Evolutionary conservation across 2,113 vertebrate genomes (phyloP).

Genomic region (Sprattus sprattus): DNA sequence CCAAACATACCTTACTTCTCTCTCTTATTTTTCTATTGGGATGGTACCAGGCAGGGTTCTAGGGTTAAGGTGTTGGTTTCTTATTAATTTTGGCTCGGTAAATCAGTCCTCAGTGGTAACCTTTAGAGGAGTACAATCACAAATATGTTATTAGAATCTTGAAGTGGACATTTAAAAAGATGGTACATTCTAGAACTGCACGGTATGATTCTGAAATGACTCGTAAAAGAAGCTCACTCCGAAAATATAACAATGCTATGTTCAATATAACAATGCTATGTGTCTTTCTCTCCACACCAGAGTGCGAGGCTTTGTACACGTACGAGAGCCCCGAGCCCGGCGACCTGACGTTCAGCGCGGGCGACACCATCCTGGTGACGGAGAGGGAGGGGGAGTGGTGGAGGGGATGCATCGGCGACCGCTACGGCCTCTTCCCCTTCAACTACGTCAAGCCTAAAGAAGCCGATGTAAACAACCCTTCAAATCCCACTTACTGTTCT

Average conservation of each 20-base stretch:
- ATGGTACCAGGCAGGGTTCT: too few species aligned
- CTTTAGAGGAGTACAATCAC: not conserved
- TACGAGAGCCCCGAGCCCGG: constrained; percentile 87
- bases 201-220: not conserved
- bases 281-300: constrained; percentile 63
- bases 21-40: too few species aligned
- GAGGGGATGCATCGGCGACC: constrained; percentile 83
- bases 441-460: constrained; percentile 95
- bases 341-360: constrained; percentile 86
- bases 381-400: constrained; percentile 96
- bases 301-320: constrained; percentile 85
- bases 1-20: too few species aligned
- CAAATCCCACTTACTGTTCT: too few species aligned
- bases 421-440: constrained; percentile 87
- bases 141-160: not conserved
- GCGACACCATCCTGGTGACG: constrained; percentile 87
- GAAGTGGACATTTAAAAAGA: not conserved
- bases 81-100: not conserved
- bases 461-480: constrained; percentile 73
- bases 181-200: not conserved
- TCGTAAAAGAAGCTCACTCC: not conserved
- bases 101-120: not conserved
- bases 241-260: not conserved
- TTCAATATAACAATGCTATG: not conserved
- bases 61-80: too few species aligned